Conservation (phyloP, 1,140 invertebrate genomes). For the Saccostrea echinata region DNA sequence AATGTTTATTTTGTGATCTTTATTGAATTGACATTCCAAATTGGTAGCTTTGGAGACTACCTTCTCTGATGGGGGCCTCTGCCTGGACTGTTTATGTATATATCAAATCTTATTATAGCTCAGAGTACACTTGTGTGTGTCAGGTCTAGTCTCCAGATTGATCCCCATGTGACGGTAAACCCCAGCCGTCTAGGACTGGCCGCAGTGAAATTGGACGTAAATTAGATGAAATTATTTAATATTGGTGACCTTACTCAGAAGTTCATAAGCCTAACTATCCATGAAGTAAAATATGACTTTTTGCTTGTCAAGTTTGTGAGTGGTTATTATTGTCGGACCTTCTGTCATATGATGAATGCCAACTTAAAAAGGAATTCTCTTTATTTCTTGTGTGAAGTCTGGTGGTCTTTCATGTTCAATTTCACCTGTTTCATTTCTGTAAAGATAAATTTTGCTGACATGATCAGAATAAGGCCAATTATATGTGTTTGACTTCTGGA, state of each 20-base stretch:
- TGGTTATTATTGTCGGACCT: neutral
- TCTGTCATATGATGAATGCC: neutral
- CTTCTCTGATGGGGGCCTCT: neutral
- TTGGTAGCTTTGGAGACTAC: neutral
- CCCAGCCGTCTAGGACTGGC: neutral
- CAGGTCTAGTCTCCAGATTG: conserved; percentile 1
- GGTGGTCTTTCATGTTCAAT: conserved; percentile 10
- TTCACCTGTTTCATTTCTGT: neutral
- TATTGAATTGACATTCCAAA: conserved; percentile 11
- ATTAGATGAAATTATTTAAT: neutral
- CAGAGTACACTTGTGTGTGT: conserved; percentile 4
- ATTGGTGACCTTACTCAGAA: neutral
- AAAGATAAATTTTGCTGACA: conserved; percentile 10
- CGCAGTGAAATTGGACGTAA: neutral
- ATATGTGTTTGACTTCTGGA: neutral
- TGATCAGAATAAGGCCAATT: neutral
- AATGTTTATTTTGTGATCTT: neutral
- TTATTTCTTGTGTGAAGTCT: neutral
- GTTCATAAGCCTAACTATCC: conserved; percentile 9
- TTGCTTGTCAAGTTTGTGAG: neutral
- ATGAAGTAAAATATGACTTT: conserved; percentile 18
- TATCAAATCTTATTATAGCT: conserved; percentile 16
- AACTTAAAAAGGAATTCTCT: neutral
- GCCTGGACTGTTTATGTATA: conserved; percentile 19
- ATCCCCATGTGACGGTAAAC: neutral